Evolutionary conservation across 2,888 invertebrate species (phyloP).

Genomic region (Drosophila nr. perissopoda): DNA sequence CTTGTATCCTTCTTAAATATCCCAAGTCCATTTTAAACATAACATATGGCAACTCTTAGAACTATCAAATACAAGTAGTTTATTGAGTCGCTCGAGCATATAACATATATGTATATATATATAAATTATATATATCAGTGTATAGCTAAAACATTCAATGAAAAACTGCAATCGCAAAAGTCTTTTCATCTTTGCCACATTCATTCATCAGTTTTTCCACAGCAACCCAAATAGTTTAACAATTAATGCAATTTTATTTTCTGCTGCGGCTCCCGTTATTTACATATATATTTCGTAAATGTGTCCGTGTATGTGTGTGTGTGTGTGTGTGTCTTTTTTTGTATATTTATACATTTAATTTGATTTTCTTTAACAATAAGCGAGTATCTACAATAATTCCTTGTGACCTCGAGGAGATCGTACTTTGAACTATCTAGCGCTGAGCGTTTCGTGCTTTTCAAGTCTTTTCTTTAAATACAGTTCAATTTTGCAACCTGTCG

Average conservation of each 20-base stretch:
- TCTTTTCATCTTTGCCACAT: neutral
- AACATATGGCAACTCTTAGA: neutral
- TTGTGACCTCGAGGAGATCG: slow-evolving; percentile 30
- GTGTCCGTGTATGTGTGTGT: slow-evolving; percentile 9
- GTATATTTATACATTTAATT: slow-evolving; percentile 7
- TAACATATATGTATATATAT: neutral
- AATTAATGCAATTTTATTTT: neutral
- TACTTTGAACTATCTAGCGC: slow-evolving; percentile 48
- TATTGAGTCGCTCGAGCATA: neutral
- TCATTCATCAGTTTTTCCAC: neutral
- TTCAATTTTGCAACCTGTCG: slow-evolving; percentile 19
- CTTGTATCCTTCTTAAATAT: neutral
- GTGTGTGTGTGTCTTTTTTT: slow-evolving; percentile 1
- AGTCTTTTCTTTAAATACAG: slow-evolving; percentile 57
- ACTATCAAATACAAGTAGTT: neutral
- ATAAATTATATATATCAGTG: neutral
- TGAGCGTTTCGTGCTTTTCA: slow-evolving; percentile 51
- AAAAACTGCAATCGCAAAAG: neutral
- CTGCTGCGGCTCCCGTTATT: neutral
- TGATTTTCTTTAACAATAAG: slow-evolving; percentile 27
- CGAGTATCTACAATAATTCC: slow-evolving; percentile 43
- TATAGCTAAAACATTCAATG: neutral
- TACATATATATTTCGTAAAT: slow-evolving; percentile 5
- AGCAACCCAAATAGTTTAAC: neutral
- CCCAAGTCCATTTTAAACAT: neutral